A percentile compares a stretch with the other conserved stretches of the same genome.
Conservation (phyloP, 2,113 vertebrate genomes). For the Mirounga angustirostris region DNA sequence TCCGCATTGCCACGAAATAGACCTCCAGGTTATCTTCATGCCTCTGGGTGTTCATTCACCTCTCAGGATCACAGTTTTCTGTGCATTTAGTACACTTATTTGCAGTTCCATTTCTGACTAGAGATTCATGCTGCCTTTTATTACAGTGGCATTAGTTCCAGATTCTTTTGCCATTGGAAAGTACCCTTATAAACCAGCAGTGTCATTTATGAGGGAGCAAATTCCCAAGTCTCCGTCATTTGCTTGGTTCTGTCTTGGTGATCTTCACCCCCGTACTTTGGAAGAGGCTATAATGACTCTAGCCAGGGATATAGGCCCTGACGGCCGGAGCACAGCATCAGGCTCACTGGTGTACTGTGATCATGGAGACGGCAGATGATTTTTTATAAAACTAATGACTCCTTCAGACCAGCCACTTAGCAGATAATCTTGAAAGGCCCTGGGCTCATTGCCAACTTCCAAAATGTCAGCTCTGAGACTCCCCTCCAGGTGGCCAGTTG, state of each 20-base stretch:
- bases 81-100: not conserved
- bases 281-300: slow-evolving; percentile 12
- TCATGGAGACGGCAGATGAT: not conserved
- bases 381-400: not conserved
- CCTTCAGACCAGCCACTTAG: slow-evolving; percentile 11
- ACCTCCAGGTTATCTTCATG: not conserved
- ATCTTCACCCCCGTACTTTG: not conserved
- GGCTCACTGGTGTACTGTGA: not conserved
- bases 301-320: not conserved
- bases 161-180: slow-evolving; percentile 19
- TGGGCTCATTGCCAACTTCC: slow-evolving; percentile 24
- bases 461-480: slow-evolving; percentile 2
- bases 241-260: slow-evolving; percentile 49
- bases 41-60: not conserved
- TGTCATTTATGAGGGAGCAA: slow-evolving; percentile 52
- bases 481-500: not conserved
- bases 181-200: not conserved
- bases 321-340: not conserved
- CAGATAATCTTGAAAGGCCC: slow-evolving; percentile 18
- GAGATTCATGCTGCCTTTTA: slow-evolving; percentile 36
- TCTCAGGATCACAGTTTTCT: not conserved
- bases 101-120: slow-evolving; percentile 13
- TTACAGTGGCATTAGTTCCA: slow-evolving; percentile 49
- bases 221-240: slow-evolving; percentile 40
- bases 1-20: not conserved